Conservation (phyloP, 1,140 invertebrate species). For the Watersipora subatra region DNA sequence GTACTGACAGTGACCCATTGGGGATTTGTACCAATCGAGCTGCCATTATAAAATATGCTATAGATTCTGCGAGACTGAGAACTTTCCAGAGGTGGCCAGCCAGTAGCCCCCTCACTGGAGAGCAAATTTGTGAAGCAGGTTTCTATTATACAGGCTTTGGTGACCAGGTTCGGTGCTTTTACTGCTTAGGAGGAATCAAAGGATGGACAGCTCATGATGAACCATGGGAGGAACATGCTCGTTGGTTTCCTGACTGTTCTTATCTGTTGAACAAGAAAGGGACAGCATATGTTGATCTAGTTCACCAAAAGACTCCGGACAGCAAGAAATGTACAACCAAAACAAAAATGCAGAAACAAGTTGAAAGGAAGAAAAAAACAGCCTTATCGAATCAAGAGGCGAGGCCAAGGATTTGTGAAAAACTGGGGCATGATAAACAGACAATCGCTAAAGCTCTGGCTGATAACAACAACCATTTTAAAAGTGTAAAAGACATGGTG, state of each 20-base stretch:
- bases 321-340: background rate
- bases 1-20: slow-evolving; percentile 17
- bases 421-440: background rate
- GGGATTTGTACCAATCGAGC: slow-evolving; percentile 19
- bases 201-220: slow-evolving; percentile 59
- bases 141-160: slow-evolving; percentile 64
- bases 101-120: slow-evolving; percentile 52
- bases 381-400: background rate
- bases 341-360: background rate
- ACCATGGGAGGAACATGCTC: slow-evolving; percentile 59
- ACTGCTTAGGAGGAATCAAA: slow-evolving; percentile 56
- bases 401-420: background rate
- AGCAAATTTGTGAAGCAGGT: slow-evolving; percentile 66
- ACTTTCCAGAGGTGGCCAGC: slow-evolving; percentile 48
- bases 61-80: slow-evolving; percentile 51
- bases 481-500: no score
- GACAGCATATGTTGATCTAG: slow-evolving; percentile 52
- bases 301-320: background rate
- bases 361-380: background rate
- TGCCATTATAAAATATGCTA: slow-evolving; percentile 32
- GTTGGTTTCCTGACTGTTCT: slow-evolving; percentile 59
- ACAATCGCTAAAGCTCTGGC: background rate
- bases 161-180: slow-evolving; percentile 65
- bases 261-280: slow-evolving; percentile 62
- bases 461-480: background rate